Conservation (phyloP, 2,888 invertebrate species). For the Koerneria pararmatus region DNA sequence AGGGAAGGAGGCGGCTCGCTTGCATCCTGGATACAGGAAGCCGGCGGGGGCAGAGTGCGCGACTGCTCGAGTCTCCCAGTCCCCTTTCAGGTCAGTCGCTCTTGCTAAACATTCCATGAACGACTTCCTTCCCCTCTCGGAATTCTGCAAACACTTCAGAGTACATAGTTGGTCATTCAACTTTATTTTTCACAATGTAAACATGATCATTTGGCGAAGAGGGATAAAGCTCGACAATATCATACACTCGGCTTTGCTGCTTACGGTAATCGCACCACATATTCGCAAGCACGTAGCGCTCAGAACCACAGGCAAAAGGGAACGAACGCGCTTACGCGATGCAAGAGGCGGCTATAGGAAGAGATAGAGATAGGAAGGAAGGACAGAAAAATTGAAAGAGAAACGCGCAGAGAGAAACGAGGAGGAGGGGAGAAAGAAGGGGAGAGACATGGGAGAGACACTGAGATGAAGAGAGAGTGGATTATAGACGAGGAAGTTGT, state of each 20-base stretch:
- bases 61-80: conserved; percentile 31
- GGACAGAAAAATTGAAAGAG: neutral
- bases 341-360: neutral
- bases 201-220: too few species aligned
- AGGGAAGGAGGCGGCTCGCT: conserved; percentile 55
- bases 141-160: neutral
- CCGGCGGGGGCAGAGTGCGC: conserved; percentile 45
- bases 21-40: conserved; percentile 40
- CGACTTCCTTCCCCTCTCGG: neutral
- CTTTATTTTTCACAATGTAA: too few species aligned
- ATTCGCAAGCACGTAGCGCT: too few species aligned
- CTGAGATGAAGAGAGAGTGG: conserved; percentile 6
- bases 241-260: neutral
- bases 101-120: conserved; percentile 20
- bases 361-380: neutral
- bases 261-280: conserved; percentile 13
- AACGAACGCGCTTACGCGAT: neutral
- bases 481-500: neutral
- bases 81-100: conserved; percentile 28
- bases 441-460: neutral
- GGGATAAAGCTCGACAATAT: neutral
- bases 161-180: neutral
- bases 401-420: too few species aligned
- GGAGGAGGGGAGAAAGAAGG: neutral
- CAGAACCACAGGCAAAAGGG: too few species aligned